phyloP scores from a whole-genome alignment of 2,113 vertebrate species.

The Zonotrichia leucophrys region DNA sequence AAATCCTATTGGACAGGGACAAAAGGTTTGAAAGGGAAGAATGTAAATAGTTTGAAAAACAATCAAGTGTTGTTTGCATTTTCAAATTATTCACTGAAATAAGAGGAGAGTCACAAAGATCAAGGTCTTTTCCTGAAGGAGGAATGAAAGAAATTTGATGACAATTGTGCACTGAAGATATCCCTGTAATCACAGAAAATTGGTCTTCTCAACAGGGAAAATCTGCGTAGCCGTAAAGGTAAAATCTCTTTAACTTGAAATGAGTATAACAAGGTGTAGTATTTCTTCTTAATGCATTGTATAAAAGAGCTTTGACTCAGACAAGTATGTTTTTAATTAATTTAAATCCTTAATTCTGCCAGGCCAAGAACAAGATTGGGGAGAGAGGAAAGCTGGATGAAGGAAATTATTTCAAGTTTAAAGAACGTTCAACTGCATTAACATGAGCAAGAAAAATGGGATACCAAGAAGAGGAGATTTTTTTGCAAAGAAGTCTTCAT shows the following conservation, averaged over 20 bases:
- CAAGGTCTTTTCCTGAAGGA: background rate
- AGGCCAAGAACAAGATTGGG: background rate
- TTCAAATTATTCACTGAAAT: background rate
- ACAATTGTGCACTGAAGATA: background rate
- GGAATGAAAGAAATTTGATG: background rate
- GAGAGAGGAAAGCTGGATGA: background rate
- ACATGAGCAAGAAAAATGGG: background rate
- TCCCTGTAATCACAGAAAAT: background rate
- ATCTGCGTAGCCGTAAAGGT: background rate
- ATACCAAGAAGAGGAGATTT: background rate
- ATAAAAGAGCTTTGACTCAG: background rate
- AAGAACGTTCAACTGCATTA: background rate
- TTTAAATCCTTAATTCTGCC: constrained; percentile 24
- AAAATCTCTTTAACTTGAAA: background rate
- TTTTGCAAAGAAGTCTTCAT: background rate
- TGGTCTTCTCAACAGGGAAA: background rate
- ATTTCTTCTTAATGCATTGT: background rate
- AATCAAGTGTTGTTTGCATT: background rate
- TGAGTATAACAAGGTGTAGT: background rate
- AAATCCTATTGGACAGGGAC: constrained; percentile 4
- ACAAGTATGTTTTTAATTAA: constrained; percentile 6
- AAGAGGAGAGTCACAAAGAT: background rate
- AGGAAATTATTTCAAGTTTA: constrained; percentile 33
- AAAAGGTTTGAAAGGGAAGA: background rate
- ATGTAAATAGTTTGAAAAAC: background rate